Conservation (phyloP, 2,797 vertebrate genomes). For the Pipistrellus pipistrellus region DNA sequence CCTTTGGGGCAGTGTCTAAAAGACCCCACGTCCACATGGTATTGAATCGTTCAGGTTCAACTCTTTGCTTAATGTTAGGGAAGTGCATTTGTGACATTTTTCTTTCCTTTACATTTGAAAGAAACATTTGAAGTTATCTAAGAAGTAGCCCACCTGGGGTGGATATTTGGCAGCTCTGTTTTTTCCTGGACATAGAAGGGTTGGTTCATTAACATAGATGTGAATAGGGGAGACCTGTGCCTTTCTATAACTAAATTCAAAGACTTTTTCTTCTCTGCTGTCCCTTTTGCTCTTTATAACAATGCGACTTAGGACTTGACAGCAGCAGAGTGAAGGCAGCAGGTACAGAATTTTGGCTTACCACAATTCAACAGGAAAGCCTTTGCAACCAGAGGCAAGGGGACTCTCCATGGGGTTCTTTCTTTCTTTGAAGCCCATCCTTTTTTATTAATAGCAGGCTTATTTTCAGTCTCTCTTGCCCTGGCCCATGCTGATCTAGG, state of each 20-base stretch:
- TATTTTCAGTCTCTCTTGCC: slow-evolving; percentile 8
- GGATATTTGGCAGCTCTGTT: not conserved
- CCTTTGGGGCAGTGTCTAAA: not conserved
- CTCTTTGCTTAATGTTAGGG: not conserved
- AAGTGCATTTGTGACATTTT: not conserved
- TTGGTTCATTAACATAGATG: not conserved
- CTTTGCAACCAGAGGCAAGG: not conserved
- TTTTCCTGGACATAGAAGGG: not conserved
- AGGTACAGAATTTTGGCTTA: not conserved
- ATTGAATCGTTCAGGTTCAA: not conserved
- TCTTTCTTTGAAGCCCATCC: not conserved
- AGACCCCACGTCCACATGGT: not conserved
- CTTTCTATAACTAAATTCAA: slow-evolving; percentile 25
- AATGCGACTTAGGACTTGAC: slow-evolving; percentile 2
- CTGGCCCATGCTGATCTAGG: not conserved
- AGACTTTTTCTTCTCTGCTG: not conserved
- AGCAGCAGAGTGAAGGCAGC: not conserved
- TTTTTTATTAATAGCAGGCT: slow-evolving; percentile 48
- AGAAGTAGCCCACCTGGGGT: not conserved
- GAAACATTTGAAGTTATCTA: not conserved
- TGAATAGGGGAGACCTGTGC: not conserved
- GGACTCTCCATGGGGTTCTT: not conserved
- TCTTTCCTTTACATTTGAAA: slow-evolving; percentile 11
- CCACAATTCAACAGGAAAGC: not conserved
- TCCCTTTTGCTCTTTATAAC: not conserved